Evolutionary conservation across 1,140 invertebrate genomes (phyloP).

Genomic region (Drosophila bocki): DNA sequence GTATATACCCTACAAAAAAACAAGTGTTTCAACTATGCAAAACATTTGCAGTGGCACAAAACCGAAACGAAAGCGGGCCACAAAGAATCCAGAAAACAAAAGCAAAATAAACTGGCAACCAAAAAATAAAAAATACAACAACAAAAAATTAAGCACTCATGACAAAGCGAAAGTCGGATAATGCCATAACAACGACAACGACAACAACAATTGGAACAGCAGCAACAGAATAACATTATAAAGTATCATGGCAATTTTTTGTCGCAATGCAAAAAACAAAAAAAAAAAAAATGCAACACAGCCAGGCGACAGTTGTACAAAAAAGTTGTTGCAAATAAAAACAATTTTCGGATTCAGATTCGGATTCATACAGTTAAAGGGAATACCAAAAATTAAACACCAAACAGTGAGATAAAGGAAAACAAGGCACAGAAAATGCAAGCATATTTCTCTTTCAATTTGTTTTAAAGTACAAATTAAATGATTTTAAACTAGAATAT

Average conservation of each 20-base stretch:
- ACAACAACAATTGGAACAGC: slow-evolving; percentile 21
- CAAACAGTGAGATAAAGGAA: slow-evolving; percentile 2
- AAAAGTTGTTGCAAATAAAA: slow-evolving; percentile 64
- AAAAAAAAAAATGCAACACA: slow-evolving; percentile 5
- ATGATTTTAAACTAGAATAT: background rate
- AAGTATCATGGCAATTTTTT: slow-evolving; percentile 54
- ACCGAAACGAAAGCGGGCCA: slow-evolving; percentile 21
- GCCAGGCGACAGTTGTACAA: slow-evolving; percentile 44
- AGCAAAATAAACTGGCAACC: slow-evolving; percentile 13
- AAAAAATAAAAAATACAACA: slow-evolving; percentile 14
- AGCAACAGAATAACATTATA: slow-evolving; percentile 46
- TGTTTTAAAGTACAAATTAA: background rate
- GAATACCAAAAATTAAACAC: slow-evolving; percentile 4
- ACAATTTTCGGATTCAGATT: slow-evolving; percentile 21
- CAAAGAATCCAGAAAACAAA: slow-evolving; percentile 8
- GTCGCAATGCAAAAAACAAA: slow-evolving; percentile 3
- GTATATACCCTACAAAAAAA: background rate
- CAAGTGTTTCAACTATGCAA: slow-evolving; percentile 13
- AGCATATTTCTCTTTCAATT: background rate
- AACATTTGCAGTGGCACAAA: slow-evolving; percentile 45
- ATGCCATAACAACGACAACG: slow-evolving; percentile 53
- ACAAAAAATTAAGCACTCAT: slow-evolving; percentile 59
- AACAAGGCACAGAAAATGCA: no score
- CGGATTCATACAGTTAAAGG: slow-evolving; percentile 6
- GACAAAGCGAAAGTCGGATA: slow-evolving; percentile 74